phyloP scores from a whole-genome alignment of 2,797 vertebrate species.

The Pipistrellus pygmaeus region DNA sequence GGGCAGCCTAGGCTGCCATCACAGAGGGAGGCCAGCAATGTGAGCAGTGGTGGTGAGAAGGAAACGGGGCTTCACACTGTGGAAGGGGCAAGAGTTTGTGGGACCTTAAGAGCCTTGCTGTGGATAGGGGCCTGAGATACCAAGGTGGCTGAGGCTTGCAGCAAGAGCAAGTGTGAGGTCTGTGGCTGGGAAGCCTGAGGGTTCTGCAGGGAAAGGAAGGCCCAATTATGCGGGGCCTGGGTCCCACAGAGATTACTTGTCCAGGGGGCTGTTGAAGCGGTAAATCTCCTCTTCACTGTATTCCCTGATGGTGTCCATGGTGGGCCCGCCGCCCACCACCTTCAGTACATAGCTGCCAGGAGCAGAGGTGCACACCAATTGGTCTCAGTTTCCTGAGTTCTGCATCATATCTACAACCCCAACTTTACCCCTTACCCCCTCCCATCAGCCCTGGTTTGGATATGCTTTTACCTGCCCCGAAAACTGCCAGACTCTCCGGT shows the following conservation, averaged over 20 bases:
- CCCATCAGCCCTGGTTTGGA: background rate
- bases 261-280: slow-evolving; percentile 80
- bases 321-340: slow-evolving; percentile 83
- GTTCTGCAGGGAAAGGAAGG: too few relatives aligned
- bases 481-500: slow-evolving; percentile 83
- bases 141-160: background rate
- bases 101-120: background rate
- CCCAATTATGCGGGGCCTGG: fast-evolving
- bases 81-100: background rate
- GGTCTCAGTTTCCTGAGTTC: background rate
- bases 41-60: background rate
- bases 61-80: background rate
- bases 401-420: fast-evolving
- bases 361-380: background rate
- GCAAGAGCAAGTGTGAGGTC: background rate
- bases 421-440: fast-evolving
- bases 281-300: slow-evolving; percentile 81
- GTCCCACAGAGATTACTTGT: slow-evolving; percentile 71
- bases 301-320: slow-evolving; percentile 49
- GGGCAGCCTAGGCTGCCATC: too few relatives aligned
- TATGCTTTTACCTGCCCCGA: slow-evolving; percentile 81
- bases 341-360: slow-evolving; percentile 82
- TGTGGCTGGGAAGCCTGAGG: background rate
- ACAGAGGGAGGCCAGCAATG: background rate
- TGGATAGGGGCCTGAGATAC: background rate